These are phyloP conservation scores for Boloria euphrosyne DNA, from an alignment of 2,888 invertebrate species.

Conservation along the genomic window DNA sequence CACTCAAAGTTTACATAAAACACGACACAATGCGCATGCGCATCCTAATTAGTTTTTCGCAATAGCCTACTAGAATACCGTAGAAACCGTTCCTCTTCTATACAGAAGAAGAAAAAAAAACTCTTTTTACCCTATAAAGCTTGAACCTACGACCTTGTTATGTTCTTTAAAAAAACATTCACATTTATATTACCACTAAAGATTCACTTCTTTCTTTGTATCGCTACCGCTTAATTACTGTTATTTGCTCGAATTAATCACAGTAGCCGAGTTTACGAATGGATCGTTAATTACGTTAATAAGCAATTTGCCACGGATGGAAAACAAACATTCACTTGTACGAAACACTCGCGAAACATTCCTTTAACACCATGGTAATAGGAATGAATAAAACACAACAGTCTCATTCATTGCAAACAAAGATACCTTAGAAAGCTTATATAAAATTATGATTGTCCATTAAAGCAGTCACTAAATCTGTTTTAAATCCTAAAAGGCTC, in stretches of 20 bases:
- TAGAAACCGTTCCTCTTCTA: too few species aligned
- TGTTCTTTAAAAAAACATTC: too few species aligned
- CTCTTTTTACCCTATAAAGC: too few species aligned
- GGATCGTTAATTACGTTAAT: constrained; percentile 25
- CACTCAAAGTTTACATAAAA: neutral
- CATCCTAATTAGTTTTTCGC: too few species aligned
- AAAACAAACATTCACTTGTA: constrained; percentile 17
- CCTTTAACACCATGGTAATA: constrained; percentile 3
- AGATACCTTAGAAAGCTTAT: constrained; percentile 53
- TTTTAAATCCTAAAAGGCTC: too few species aligned
- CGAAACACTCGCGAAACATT: constrained; percentile 3
- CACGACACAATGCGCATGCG: neutral
- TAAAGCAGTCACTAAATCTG: constrained; percentile 53
- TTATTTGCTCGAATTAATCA: constrained; percentile 18
- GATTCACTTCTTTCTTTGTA: neutral
- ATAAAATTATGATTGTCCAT: constrained; percentile 50
- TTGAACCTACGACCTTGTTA: too few species aligned
- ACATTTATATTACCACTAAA: neutral
- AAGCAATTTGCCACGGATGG: constrained; percentile 19
- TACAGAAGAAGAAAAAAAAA: too few species aligned
- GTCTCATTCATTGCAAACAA: neutral
- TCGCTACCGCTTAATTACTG: constrained; percentile 14
- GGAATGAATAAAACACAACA: neutral
- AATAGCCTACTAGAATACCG: too few species aligned
- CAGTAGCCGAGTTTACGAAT: constrained; percentile 14